A percentile compares a stretch with the other conserved stretches of the same genome.
Evolutionary conservation across 2,113 vertebrate species (phyloP).

Genomic region (Struthidea cinerea): DNA sequence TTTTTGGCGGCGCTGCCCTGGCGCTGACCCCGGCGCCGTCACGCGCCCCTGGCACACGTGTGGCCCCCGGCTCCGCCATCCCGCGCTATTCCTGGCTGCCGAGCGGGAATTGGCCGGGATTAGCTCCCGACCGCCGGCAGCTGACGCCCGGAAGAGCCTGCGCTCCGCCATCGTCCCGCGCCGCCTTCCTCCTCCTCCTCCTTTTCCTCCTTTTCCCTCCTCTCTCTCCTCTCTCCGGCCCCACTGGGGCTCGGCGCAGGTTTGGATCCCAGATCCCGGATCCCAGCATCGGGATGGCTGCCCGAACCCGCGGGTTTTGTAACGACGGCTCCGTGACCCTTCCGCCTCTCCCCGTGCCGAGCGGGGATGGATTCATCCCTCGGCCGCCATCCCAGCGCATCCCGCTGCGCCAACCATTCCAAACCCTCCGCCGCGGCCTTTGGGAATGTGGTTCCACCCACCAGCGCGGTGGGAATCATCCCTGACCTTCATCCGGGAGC

Average conservation of each 20-base stretch:
- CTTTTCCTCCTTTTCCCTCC: not conserved
- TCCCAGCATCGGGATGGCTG: accelerated
- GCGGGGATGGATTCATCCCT: not conserved
- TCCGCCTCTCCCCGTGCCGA: not conserved
- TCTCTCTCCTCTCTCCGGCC: not conserved
- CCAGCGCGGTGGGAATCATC: accelerated
- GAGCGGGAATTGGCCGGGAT: not conserved
- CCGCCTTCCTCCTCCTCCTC: not conserved
- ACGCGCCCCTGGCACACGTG: not conserved
- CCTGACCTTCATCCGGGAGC: accelerated
- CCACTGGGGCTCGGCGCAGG: not conserved
- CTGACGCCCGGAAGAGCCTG: not conserved
- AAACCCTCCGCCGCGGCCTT: accelerated
- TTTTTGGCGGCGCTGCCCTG: not conserved
- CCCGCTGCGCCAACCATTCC: accelerated
- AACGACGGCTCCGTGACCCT: accelerated
- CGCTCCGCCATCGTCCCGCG: accelerated
- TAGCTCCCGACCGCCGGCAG: not conserved
- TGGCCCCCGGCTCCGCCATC: not conserved
- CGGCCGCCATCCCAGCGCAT: not conserved
- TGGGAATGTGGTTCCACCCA: accelerated
- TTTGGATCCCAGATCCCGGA: not conserved
- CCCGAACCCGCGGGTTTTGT: not conserved
- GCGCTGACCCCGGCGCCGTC: not conserved
- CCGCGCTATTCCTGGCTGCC: not conserved